Percentiles rank a stretch among this genome's conserved stretches.
Evolutionary conservation across 2,113 vertebrate species (phyloP).

Genomic region (Bubo blakistoni): DNA sequence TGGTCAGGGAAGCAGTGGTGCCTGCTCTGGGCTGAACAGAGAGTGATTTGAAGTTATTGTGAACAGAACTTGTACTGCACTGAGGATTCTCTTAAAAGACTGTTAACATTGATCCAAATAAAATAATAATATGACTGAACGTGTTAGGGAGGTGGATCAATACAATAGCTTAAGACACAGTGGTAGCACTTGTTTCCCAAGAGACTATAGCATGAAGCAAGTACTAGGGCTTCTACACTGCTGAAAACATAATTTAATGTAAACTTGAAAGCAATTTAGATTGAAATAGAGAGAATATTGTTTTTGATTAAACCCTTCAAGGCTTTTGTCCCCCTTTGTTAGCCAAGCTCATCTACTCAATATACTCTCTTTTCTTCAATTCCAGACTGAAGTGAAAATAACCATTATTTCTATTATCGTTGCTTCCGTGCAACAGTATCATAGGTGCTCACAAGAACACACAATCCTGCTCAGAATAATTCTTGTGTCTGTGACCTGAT

Average conservation of each 20-base stretch:
- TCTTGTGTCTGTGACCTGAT: not conserved
- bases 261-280: conserved; percentile 34
- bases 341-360: conserved; percentile 21
- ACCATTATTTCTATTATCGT: not conserved
- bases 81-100: conserved; percentile 51
- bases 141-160: conserved; percentile 49
- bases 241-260: conserved; percentile 51
- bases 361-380: not conserved
- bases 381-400: not conserved
- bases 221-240: not conserved
- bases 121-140: conserved; percentile 63
- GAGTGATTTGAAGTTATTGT: conserved; percentile 20
- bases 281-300: conserved; percentile 28
- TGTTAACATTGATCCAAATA: conserved; percentile 66
- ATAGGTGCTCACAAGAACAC: not conserved
- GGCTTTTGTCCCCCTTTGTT: not conserved
- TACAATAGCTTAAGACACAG: conserved; percentile 54
- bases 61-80: not conserved
- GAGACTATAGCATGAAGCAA: not conserved
- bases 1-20: not conserved
- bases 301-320: conserved; percentile 30
- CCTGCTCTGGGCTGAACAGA: not conserved
- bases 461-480: not conserved
- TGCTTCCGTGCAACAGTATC: not conserved
- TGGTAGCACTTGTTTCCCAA: conserved; percentile 45